Percentiles rank a stretch among this genome's conserved stretches.
Conservation (phyloP, 2,113 vertebrate genomes). For the Otus sunia region DNA sequence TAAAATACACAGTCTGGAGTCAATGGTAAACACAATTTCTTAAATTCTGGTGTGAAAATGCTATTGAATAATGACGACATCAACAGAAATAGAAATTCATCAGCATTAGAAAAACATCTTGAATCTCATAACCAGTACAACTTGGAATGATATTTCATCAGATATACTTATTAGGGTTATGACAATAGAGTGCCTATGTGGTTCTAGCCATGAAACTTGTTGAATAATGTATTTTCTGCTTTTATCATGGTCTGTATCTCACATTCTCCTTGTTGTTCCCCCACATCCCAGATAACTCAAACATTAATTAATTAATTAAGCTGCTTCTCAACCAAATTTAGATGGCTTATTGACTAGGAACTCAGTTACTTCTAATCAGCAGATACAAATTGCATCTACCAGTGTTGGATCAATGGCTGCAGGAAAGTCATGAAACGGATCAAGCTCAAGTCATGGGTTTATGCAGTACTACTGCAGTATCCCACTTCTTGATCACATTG, state of each 20-base stretch:
- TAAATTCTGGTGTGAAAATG: neutral
- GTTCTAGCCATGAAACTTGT: neutral
- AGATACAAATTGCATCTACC: neutral
- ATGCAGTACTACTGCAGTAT: neutral
- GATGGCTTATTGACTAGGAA: neutral
- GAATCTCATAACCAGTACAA: neutral
- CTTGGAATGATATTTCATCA: neutral
- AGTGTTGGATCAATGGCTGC: neutral
- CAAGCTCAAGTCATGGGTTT: neutral
- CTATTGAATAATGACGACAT: neutral
- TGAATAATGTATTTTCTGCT: neutral
- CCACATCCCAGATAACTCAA: neutral
- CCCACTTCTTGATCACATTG: neutral
- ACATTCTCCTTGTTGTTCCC: neutral
- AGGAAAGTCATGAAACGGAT: neutral
- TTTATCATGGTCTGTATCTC: neutral
- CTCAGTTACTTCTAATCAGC: neutral
- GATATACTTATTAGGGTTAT: neutral
- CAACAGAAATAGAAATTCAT: neutral
- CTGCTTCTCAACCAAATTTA: neutral
- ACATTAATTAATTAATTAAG: neutral
- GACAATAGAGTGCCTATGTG: neutral
- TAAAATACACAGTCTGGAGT: neutral
- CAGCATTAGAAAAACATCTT: neutral
- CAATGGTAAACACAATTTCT: neutral